Conservation (phyloP, 2,113 vertebrate species). For the Alces alces region DNA sequence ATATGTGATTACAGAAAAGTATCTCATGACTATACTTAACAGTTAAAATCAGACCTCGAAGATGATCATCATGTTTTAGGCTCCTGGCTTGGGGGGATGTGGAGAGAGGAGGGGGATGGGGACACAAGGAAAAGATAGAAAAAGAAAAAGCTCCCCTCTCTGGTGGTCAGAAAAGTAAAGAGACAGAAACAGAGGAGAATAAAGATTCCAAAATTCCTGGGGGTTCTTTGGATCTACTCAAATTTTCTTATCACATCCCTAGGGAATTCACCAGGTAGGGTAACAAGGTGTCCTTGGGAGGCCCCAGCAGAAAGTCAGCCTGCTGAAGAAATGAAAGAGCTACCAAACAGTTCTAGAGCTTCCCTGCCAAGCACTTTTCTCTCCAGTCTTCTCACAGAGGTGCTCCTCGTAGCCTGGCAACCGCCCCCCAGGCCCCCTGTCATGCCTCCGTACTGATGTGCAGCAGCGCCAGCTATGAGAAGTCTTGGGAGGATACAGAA, state of each 20-base stretch:
- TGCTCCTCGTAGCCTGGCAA: slow-evolving; percentile 31
- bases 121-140: not conserved
- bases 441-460: rapidly evolving
- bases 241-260: not conserved
- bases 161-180: not conserved
- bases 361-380: not conserved
- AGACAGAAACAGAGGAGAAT: not conserved
- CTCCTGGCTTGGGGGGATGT: not conserved
- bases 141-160: not conserved
- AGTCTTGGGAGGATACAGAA: not conserved
- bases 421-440: not conserved
- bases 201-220: not conserved
- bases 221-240: not conserved
- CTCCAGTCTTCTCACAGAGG: not conserved
- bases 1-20: not conserved
- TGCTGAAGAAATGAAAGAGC: not conserved
- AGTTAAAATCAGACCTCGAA: not conserved
- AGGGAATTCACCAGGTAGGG: not conserved
- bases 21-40: not conserved
- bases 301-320: not conserved
- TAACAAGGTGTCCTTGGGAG: not conserved
- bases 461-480: not conserved
- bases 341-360: not conserved
- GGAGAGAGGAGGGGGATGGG: not conserved
- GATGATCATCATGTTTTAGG: not conserved